These are phyloP conservation scores for Lepus oiostolus DNA, from an alignment of 2,797 vertebrate genomes.

Conservation along the genomic window DNA sequence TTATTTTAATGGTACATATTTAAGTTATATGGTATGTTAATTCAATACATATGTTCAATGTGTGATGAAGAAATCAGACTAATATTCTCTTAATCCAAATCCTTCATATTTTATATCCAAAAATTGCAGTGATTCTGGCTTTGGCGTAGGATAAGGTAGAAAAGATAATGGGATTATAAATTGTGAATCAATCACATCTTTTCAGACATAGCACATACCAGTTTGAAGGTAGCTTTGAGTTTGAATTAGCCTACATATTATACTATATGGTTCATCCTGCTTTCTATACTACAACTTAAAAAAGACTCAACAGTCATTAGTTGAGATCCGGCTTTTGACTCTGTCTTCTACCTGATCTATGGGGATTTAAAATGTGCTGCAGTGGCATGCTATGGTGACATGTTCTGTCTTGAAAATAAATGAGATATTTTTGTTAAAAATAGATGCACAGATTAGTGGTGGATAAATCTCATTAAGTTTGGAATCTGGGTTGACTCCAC, in stretches of 20 bases:
- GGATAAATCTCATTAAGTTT: conserved; percentile 66
- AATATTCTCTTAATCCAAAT: not conserved
- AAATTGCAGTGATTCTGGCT: not conserved
- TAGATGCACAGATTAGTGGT: conserved; percentile 70
- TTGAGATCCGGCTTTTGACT: not conserved
- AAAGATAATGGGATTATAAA: not conserved
- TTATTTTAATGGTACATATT: no score
- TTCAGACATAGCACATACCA: not conserved
- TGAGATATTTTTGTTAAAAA: conserved; percentile 75
- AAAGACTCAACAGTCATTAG: not conserved
- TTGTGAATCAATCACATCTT: not conserved
- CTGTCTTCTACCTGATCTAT: not conserved
- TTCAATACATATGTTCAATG: no score
- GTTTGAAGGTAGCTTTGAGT: conserved; percentile 5
- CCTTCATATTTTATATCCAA: not conserved
- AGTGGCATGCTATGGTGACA: not conserved
- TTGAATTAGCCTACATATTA: not conserved
- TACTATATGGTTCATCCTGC: not conserved
- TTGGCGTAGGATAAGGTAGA: not conserved
- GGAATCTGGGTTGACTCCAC: conserved; percentile 64
- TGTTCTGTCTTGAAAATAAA: conserved; percentile 71
- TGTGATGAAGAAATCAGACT: no score
- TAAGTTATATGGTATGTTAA: no score
- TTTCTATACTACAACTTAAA: not conserved
- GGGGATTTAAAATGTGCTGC: conserved; percentile 44